These are phyloP conservation scores for Hyphantria cunea DNA, from an alignment of 1,140 invertebrate species.

Conservation along the genomic window DNA sequence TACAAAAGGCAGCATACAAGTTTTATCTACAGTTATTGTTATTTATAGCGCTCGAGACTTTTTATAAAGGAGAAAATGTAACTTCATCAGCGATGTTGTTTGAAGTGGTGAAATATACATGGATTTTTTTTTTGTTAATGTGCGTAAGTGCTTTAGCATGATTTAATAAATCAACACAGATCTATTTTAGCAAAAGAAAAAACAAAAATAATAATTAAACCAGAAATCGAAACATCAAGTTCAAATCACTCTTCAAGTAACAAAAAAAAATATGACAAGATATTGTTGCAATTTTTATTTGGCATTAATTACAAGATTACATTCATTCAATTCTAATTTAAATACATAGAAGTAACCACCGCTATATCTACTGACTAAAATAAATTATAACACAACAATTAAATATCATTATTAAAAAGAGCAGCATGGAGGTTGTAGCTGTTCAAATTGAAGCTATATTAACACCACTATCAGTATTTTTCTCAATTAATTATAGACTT, in stretches of 20 bases:
- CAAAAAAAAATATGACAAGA: too few relatives aligned
- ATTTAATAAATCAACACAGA: too few relatives aligned
- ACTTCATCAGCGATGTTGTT: conserved; percentile 30
- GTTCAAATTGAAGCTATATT: conserved; percentile 58
- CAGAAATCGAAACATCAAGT: too few relatives aligned
- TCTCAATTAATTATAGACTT: conserved; percentile 70
- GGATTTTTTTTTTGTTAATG: conserved; percentile 10
- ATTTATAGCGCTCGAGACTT: conserved; percentile 37
- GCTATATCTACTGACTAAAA: conserved; percentile 1
- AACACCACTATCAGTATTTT: conserved; percentile 55
- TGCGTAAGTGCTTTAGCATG: neutral
- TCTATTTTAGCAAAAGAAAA: too few relatives aligned
- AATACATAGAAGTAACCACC: too few relatives aligned
- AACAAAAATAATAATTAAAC: too few relatives aligned
- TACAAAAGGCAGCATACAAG: conserved; percentile 36
- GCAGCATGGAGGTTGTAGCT: conserved; percentile 47
- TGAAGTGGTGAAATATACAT: conserved; percentile 1
- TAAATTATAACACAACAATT: conserved; percentile 49
- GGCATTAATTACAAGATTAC: too few relatives aligned
- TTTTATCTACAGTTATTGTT: conserved; percentile 43
- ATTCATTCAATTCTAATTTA: too few relatives aligned
- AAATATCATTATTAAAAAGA: conserved; percentile 59
- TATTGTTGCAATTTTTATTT: too few relatives aligned
- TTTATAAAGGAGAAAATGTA: conserved; percentile 29
- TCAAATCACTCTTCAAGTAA: too few relatives aligned